These are phyloP conservation scores for Oostethus manadensis DNA, from an alignment of 2,113 vertebrate genomes.

Conservation along the genomic window DNA sequence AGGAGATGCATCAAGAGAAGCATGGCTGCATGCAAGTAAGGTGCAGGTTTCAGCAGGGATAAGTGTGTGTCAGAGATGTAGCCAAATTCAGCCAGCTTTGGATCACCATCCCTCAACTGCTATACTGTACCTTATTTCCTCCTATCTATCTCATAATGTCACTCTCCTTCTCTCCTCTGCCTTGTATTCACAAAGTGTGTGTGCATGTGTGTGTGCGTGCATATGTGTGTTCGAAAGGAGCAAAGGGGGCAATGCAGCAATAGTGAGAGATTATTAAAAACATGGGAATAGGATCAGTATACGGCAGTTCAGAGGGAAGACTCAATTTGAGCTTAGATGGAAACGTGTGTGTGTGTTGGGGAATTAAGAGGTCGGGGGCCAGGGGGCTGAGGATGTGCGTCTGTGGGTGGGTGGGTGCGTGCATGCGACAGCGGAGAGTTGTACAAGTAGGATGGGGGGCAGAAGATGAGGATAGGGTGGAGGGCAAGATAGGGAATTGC, in stretches of 20 bases:
- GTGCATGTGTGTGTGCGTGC: neutral
- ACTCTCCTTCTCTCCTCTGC: constrained; percentile 22
- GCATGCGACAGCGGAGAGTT: constrained; percentile 35
- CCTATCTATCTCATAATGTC: constrained; percentile 7
- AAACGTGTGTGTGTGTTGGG: constrained; percentile 28
- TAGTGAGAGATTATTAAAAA: constrained; percentile 54
- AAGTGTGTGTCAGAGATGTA: neutral
- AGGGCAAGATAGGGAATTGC: constrained; percentile 47
- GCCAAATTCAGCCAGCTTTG: neutral
- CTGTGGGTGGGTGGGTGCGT: constrained; percentile 8
- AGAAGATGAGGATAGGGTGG: constrained; percentile 46
- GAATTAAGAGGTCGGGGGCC: neutral
- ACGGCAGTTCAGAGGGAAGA: constrained; percentile 48
- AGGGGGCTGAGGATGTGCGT: no score
- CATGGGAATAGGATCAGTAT: constrained; percentile 56
- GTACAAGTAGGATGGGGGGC: constrained; percentile 37
- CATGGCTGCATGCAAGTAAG: neutral
- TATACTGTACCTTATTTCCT: neutral
- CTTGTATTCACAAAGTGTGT: constrained; percentile 5
- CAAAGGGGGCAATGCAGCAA: constrained; percentile 10
- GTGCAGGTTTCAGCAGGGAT: constrained; percentile 5
- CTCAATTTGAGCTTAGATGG: constrained; percentile 63
- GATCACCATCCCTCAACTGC: neutral
- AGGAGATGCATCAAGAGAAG: constrained; percentile 2
- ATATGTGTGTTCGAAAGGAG: neutral